Conservation (phyloP, 2,113 vertebrate species). For the Falcunculus frontatus region DNA sequence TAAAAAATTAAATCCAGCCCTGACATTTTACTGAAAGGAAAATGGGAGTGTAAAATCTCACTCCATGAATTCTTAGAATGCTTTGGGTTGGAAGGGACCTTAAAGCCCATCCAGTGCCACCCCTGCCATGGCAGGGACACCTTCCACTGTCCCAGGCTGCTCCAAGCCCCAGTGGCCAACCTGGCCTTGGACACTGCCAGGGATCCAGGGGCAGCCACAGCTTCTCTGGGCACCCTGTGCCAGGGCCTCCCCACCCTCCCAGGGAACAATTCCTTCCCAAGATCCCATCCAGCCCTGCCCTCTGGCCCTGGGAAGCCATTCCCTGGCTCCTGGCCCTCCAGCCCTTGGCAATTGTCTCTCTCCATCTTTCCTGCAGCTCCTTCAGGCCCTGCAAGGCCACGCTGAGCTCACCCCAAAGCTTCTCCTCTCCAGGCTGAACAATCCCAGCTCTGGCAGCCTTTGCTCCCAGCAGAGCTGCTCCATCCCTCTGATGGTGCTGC, state of each 20-base stretch:
- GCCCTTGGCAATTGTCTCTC: neutral
- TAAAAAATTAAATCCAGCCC: neutral
- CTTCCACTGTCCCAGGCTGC: neutral
- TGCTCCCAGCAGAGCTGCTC: neutral
- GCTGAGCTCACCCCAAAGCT: neutral
- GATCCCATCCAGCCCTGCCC: neutral
- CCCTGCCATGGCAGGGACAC: neutral
- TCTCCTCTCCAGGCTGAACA: neutral
- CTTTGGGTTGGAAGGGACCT: neutral
- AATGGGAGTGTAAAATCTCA: neutral
- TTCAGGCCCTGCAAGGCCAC: neutral
- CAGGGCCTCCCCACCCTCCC: neutral
- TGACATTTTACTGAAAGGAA: neutral
- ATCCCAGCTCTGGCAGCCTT: neutral
- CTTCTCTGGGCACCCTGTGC: neutral
- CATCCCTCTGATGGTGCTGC: neutral
- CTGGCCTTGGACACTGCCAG: neutral
- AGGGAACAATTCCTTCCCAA: neutral
- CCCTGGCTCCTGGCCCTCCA: neutral
- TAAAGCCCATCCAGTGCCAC: rapidly evolving
- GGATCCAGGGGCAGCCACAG: neutral
- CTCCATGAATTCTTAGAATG: neutral
- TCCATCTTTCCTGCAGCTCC: neutral
- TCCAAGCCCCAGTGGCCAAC: neutral
- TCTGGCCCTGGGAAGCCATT: neutral